A percentile compares a stretch with the other conserved stretches of the same genome.
Evolutionary conservation across 2,888 invertebrate genomes (phyloP).

Genomic region (Malthinus flaveolus): DNA sequence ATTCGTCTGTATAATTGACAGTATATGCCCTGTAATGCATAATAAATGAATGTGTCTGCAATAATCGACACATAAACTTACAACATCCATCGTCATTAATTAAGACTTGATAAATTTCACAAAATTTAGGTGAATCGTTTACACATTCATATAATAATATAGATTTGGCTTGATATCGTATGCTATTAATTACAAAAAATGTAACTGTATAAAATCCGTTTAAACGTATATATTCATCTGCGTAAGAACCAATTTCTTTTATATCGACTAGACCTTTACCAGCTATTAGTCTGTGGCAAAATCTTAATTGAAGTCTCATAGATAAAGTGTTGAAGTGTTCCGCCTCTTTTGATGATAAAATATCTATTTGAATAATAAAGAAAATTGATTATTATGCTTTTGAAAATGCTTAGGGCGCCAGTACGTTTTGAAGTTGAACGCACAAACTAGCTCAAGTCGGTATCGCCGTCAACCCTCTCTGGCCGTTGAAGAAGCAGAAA

Average conservation of each 20-base stretch:
- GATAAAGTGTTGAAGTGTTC: too few relatives aligned
- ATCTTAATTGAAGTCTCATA: slow-evolving; percentile 20
- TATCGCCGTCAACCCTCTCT: too few relatives aligned
- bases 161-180: not conserved
- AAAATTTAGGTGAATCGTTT: not conserved
- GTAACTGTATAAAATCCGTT: not conserved
- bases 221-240: not conserved
- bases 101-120: not conserved
- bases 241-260: slow-evolving; percentile 4
- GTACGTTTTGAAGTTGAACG: too few relatives aligned
- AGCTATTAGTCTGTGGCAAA: slow-evolving; percentile 19
- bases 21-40: not conserved
- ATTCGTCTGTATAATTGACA: not conserved
- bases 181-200: not conserved
- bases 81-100: not conserved
- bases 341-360: too few relatives aligned
- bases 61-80: not conserved
- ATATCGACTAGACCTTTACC: slow-evolving; percentile 17
- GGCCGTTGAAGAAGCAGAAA: too few relatives aligned
- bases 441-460: too few relatives aligned
- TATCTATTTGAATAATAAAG: too few relatives aligned
- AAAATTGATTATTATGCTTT: too few relatives aligned
- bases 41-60: not conserved
- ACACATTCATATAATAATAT: not conserved
- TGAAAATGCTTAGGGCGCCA: too few relatives aligned